Evolutionary conservation across 2,888 invertebrate genomes (phyloP), one percentile per base, ranked within the genome.

Genomic region (Drosophila falleni): DNA sequence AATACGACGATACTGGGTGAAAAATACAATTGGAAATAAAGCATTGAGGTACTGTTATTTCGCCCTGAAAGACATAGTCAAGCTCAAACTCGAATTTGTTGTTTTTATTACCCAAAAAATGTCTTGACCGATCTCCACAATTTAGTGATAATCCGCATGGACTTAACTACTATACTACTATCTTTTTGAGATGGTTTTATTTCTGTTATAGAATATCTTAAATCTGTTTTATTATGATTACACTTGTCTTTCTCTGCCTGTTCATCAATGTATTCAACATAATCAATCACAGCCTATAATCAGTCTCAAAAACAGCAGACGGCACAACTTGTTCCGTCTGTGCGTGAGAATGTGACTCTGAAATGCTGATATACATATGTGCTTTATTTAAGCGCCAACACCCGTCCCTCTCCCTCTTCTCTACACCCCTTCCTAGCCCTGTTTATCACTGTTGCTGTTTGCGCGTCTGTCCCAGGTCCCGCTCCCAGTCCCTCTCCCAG

Each of bases 1-100:
- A 63, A 39, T 50, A 44, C 62, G 51, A 61, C 50, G 47, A 67
- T 56, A 42, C 54, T 42, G 46, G 49, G 35, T 41, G 59, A 75
- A 67, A 75, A 58, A 55, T n/a, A 46, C 60, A 72, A 76, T 76
- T 69, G 72, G 51, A 49, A 62, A 46, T 62, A 49, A 44, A 26
- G 55, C 47, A 42, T 35, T 54, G 31, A 56, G 56, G 60, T 50
- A 61, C 19, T 53, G 29, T 70, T 23, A 11, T 29, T 2, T 15
- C n/a, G 15, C 3, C 23, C 15, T 10, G 9, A 46, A 2, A 29
- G 2, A 41, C 37, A 16, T 11, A 23, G 16, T n/a, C 29, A 53
- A 23, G 15, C 51, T 51, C 51, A 37, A 2, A 37, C 51, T 51
- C 23, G 10, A 6, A 6, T 26, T 26, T 37, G n/a, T 37, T 41